Evolutionary conservation across 2,888 invertebrate genomes (phyloP).

Genomic region (Rhaphigaster nebulosa): DNA sequence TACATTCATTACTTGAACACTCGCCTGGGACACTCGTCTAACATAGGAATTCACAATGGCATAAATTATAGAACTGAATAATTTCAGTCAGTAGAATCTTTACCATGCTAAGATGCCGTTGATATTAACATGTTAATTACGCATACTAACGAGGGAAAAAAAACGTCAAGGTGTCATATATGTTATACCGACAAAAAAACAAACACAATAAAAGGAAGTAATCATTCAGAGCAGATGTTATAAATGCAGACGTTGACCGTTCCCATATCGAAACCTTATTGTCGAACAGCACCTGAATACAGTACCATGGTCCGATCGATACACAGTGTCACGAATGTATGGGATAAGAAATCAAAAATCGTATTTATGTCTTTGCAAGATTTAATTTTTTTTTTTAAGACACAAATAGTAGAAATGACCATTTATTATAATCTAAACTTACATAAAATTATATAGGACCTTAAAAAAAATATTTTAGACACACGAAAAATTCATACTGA

Average conservation of each 20-base stretch:
- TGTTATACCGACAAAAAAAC: background rate
- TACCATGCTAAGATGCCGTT: background rate
- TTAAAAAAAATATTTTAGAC: no score
- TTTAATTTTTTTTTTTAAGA: no score
- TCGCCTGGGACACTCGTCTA: background rate
- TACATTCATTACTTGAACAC: background rate
- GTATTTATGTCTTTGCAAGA: no score
- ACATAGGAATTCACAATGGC: background rate
- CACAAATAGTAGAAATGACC: no score
- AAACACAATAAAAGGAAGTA: background rate
- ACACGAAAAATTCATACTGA: no score
- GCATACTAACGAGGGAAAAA: slow-evolving; percentile 4
- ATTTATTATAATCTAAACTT: no score
- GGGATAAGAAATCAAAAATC: no score
- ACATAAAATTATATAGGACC: no score
- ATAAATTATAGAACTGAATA: slow-evolving; percentile 26
- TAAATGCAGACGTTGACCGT: background rate
- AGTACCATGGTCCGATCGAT: no score
- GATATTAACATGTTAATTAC: slow-evolving; percentile 23
- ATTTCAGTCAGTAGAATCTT: background rate
- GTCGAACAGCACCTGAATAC: no score
- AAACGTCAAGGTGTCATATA: background rate
- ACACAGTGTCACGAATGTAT: no score
- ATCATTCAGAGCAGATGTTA: background rate
- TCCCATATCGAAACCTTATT: background rate